Percentiles rank a stretch among this genome's conserved stretches.
Evolutionary conservation across 2,888 invertebrate genomes (phyloP).

Genomic region (Ophion obscuratus): DNA sequence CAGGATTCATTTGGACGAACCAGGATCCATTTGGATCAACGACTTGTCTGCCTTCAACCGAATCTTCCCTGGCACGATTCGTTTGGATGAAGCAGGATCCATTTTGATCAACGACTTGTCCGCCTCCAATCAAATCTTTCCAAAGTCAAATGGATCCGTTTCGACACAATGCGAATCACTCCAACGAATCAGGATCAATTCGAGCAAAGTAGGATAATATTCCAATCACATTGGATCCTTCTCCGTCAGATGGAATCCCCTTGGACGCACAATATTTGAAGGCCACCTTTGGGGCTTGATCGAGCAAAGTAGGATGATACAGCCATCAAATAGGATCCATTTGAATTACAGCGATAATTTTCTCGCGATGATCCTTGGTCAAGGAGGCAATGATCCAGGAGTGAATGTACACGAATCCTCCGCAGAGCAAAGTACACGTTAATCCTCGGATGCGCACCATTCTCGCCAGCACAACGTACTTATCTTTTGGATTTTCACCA

Average conservation of each 20-base stretch:
- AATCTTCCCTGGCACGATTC: too few species aligned
- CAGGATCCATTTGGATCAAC: too few species aligned
- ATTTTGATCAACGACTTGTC: too few species aligned
- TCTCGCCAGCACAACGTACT: slow-evolving; percentile 41
- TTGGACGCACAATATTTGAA: not conserved
- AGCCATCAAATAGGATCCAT: not conserved
- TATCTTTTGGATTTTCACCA: slow-evolving; percentile 75
- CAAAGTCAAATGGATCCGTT: not conserved
- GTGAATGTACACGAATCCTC: not conserved
- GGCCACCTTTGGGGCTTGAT: not conserved
- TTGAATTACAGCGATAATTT: slow-evolving; percentile 15
- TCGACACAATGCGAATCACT: not conserved
- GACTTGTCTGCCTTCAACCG: too few species aligned
- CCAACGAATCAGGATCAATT: not conserved
- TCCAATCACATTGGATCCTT: not conserved
- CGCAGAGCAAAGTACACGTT: not conserved
- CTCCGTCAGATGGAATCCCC: not conserved
- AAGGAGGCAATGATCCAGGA: not conserved
- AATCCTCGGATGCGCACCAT: not conserved
- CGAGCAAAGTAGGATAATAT: not conserved
- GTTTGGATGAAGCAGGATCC: too few species aligned
- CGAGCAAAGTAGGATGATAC: not conserved
- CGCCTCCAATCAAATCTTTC: too few species aligned
- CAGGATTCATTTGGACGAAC: too few species aligned
- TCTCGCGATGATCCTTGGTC: not conserved